Evolutionary conservation across 2,888 invertebrate species (phyloP).

Genomic region (Tethea ocularis): DNA sequence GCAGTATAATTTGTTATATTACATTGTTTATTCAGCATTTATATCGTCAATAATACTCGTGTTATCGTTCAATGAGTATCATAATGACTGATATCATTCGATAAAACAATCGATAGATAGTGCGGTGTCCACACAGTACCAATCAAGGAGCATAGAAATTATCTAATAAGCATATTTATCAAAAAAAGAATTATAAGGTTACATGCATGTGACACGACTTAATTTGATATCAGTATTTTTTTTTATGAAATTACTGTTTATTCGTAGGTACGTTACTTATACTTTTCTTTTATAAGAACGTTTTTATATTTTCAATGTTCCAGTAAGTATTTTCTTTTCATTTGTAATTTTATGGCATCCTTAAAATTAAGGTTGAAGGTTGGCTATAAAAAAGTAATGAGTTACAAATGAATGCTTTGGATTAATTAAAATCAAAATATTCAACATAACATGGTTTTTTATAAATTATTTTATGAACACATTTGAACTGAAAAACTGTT

Average conservation of each 20-base stretch:
- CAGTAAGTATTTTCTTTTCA: too few species aligned
- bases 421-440: neutral
- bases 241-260: too few species aligned
- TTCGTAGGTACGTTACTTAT: too few species aligned
- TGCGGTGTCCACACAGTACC: slow-evolving; percentile 19
- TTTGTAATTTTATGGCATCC: neutral
- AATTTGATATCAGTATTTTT: too few species aligned
- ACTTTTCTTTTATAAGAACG: too few species aligned
- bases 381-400: neutral
- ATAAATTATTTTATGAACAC: too few species aligned
- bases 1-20: neutral
- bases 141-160: slow-evolving; percentile 21
- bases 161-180: too few species aligned
- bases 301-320: too few species aligned
- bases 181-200: too few species aligned
- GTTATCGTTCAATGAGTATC: slow-evolving; percentile 20
- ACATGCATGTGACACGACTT: too few species aligned
- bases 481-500: too few species aligned
- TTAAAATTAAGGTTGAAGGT: neutral
- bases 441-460: neutral
- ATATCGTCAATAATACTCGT: neutral
- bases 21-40: neutral
- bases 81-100: slow-evolving; percentile 23
- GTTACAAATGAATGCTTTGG: neutral
- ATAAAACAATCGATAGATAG: slow-evolving; percentile 26